These are phyloP conservation scores for Sebastes cheni DNA, from an alignment of 2,797 vertebrate species.

Conservation along the genomic window DNA sequence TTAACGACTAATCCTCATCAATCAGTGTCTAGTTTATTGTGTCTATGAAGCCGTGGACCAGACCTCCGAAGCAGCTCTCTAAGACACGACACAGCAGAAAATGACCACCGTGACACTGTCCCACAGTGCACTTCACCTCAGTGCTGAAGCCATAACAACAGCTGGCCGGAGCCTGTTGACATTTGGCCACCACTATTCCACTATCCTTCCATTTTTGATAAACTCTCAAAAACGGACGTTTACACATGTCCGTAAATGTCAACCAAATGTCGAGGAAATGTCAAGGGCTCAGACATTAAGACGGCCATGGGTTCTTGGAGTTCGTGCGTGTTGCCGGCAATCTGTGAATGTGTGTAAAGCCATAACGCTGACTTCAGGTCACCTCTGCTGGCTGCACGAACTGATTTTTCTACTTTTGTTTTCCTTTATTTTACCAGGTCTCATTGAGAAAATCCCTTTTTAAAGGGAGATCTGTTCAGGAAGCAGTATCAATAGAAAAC, in stretches of 20 bases:
- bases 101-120: background rate
- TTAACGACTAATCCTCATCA: background rate
- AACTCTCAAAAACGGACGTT: constrained; percentile 65
- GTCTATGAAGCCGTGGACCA: background rate
- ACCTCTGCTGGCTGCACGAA: background rate
- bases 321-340: background rate
- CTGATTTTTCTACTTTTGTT: background rate
- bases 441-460: background rate
- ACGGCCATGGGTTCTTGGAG: background rate
- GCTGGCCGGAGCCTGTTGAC: constrained; percentile 76
- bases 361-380: background rate
- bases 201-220: constrained; percentile 55
- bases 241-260: constrained; percentile 82
- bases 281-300: constrained; percentile 71
- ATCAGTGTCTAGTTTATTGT: background rate
- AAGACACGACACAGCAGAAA: constrained; percentile 30
- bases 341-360: background rate
- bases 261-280: constrained; percentile 84
- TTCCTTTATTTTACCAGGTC: background rate
- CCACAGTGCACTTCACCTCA: constrained; percentile 38
- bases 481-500: background rate
- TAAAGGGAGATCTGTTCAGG: background rate
- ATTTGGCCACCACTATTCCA: constrained; percentile 69
- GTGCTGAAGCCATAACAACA: constrained; percentile 54
- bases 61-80: background rate